Evolutionary conservation across 1,140 invertebrate species (phyloP).

Genomic region (Magallana ariakensis): DNA sequence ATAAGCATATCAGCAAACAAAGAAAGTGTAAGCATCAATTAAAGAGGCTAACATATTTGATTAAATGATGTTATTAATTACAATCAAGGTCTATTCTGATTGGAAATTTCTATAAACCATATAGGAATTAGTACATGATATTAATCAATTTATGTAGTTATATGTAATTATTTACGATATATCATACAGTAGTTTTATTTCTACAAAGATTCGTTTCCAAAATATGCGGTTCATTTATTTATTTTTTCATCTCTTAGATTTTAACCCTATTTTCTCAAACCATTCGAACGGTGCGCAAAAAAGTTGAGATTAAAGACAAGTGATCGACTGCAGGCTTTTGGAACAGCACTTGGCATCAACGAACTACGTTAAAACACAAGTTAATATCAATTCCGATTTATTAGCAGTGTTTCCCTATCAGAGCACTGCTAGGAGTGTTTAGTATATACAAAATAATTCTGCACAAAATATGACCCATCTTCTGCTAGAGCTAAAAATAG

Average conservation of each 20-base stretch:
- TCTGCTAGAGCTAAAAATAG: slow-evolving; percentile 21
- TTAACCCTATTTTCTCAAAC: not conserved
- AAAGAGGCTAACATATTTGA: no score
- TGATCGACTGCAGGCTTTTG: slow-evolving; percentile 19
- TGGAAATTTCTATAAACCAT: no score
- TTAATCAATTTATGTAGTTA: no score
- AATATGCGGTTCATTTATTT: not conserved
- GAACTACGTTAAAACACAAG: slow-evolving; percentile 8
- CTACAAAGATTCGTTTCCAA: no score
- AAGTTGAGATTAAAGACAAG: not conserved
- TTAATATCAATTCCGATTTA: slow-evolving; percentile 32
- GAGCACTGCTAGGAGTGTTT: slow-evolving; percentile 16
- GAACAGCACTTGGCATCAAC: not conserved
- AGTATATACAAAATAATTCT: slow-evolving; percentile 34
- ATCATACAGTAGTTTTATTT: no score
- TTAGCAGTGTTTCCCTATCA: slow-evolving; percentile 27
- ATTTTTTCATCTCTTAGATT: not conserved
- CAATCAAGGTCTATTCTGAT: no score
- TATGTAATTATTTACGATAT: no score
- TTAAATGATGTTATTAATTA: no score
- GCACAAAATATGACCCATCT: slow-evolving; percentile 35
- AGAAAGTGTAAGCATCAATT: no score
- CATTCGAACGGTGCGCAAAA: not conserved
- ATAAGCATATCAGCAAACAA: no score
- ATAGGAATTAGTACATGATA: no score